Conservation (phyloP, 2,113 vertebrate species). For the Chroicocephalus ridibundus region DNA sequence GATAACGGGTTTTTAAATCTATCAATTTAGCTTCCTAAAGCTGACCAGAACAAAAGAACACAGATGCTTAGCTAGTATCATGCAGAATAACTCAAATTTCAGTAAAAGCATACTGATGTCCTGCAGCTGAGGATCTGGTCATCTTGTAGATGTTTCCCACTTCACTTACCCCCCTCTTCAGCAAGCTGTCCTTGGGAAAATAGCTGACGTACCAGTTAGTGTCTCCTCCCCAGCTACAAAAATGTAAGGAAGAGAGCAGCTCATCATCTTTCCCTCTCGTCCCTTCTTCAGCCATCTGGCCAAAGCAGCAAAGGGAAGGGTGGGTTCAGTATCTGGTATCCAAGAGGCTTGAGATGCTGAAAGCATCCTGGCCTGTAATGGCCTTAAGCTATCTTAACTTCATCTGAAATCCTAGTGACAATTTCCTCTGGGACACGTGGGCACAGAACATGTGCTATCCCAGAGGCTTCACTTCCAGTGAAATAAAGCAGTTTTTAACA, state of each 20-base stretch:
- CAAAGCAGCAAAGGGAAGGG: background rate
- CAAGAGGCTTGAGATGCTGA: background rate
- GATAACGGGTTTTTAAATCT: background rate
- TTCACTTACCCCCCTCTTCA: background rate
- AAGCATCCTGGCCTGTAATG: background rate
- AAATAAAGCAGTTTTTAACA: background rate
- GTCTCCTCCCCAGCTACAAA: background rate
- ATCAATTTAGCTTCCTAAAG: background rate
- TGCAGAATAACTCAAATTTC: background rate
- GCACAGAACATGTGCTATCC: background rate
- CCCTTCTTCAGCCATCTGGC: background rate
- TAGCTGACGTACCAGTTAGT: background rate
- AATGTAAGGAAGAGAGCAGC: background rate
- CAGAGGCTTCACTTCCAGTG: background rate
- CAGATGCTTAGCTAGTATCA: background rate
- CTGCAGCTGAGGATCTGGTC: background rate
- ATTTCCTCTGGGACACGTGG: background rate
- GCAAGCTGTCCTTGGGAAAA: background rate
- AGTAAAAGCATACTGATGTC: background rate
- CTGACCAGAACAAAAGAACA: background rate
- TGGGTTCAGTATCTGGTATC: background rate
- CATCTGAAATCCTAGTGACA: background rate
- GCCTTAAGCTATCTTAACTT: background rate
- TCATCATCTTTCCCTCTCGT: background rate
- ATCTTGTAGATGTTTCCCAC: background rate